Evolutionary conservation across 2,113 vertebrate species (phyloP), one percentile per base, ranked within the genome.

Genomic region (Caracal caracal): DNA sequence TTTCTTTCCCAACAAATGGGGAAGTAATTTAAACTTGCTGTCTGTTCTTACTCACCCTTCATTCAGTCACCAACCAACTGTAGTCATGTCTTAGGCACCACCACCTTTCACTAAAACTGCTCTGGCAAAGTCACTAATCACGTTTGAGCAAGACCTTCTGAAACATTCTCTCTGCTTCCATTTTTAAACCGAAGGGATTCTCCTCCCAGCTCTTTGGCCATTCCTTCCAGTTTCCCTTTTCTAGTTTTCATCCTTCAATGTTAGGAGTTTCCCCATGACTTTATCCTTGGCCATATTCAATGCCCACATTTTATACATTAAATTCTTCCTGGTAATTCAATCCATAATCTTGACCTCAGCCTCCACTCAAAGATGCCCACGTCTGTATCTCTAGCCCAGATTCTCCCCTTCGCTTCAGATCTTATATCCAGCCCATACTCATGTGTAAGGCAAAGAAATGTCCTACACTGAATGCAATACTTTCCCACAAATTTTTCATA

Each of bases 91-190:
- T 40, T 5, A 10, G 56, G 6, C 43, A 90, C 30, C 1, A 47
- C 8, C 2, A 35, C 16, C 15, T 81, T 63, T 90, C 49, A 61
- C 12, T 78, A 37, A 88, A 80, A 85, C 24, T 47, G 28, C 49
- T 95, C 40, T 81, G 15, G n/a, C 30, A 94, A 90, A 94, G 33
- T 40, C 33, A 93, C 35, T 76, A 79, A 88, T 49, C 65, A 20
- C 19, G 30, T 66, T 59, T 40, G 37, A 78, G 56, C 1, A 17
- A 33, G 30, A 93, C 84, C 63, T 90, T 88, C 37, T 47, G n/a
- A 85, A 93, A 84, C 20, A 43, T 73, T 13, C 30, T 17, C 22
- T 51, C 30, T 90, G 33, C 63, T 71, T 66, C 9, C 7, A 70
- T 88, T 78, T 88, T 63, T 63, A 83, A 71, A 47, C 9, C 40